Base-by-base conservation (phyloP, 2,797 vertebrate genomes). In the Gobio occitaniae region DNA sequence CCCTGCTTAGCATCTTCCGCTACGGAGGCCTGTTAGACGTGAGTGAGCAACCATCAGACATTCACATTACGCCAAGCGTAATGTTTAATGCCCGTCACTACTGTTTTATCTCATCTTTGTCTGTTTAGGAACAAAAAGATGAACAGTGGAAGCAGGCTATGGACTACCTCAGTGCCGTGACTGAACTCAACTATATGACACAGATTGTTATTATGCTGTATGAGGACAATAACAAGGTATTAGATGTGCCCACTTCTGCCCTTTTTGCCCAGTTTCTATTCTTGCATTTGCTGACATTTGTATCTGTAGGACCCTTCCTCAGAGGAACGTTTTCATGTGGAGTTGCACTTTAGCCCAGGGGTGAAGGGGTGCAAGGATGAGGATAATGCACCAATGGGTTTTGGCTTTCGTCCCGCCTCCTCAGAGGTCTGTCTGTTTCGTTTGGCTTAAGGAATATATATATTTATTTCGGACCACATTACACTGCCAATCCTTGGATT, bases 181-280 rank as follows among this genome's bases (percentile, higher is more conserved):
- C 97, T 44, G 97, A 97, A 89, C 95, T 97, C 87, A 97, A 97
- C 94, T 97, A 97, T 92, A 97, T 97, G 97, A 97, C 97, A 69
- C 97, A 97, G 95, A 96, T 97, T 88, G 97, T 97, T 87, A 96
- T 97, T 91, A 97, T 97, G 97, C 94, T 97, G 85, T 97, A 97
- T 82, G 97, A 97, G 89, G 97, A 97, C 92, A 97, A 97, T 92
- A 97, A 97, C 82, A 95, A 95, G 95, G 97, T 97, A 90, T 91
- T 92, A 12, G 12, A 59, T 56, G 16, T 41, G 10, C 32, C 32
- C 32, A 25, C 36, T 10, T 17, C 10, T 13, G 11, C 52, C 4
- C 7, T 54, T 71, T 81, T n/a, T 59, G 8, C 6, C 48, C 10
- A 44, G 6, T 38, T 54, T 13, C 6, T 21, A 3, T 69, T 48